Evolutionary conservation across 37 sponge, comb jelly and placozoan genomes (phyloP).

Genomic region (Theonella swinhoei): DNA sequence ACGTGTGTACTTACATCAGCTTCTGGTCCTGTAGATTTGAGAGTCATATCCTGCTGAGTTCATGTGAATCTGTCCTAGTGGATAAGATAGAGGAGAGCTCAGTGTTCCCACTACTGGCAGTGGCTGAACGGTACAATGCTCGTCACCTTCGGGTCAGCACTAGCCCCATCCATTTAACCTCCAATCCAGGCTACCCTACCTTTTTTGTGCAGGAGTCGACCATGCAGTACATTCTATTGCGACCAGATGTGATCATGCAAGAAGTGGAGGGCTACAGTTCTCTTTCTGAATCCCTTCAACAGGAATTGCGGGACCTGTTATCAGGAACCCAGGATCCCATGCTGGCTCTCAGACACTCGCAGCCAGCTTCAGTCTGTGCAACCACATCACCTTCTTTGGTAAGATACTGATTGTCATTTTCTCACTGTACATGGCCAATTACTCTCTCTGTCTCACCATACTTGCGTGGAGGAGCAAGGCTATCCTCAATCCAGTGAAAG

Average conservation of each 20-base stretch:
- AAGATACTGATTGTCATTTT: too few relatives aligned
- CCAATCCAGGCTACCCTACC: not conserved
- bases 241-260: slow-evolving; percentile 48
- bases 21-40: slow-evolving; percentile 5
- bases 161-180: not conserved
- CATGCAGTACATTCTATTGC: slow-evolving; percentile 40
- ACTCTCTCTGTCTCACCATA: not conserved
- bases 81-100: slow-evolving; percentile 29
- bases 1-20: too few relatives aligned
- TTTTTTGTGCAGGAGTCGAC: slow-evolving; percentile 31
- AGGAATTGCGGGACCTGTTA: slow-evolving; percentile 34
- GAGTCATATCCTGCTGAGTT: slow-evolving; percentile 14
- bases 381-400: too few relatives aligned
- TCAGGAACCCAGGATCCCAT: slow-evolving; percentile 23
- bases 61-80: slow-evolving; percentile 53
- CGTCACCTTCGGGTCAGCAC: slow-evolving; percentile 23
- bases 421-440: too few relatives aligned
- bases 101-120: slow-evolving; percentile 54
- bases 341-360: slow-evolving; percentile 15
- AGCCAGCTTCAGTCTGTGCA: not conserved
- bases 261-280: slow-evolving; percentile 46
- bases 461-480: too few relatives aligned
- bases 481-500: not conserved
- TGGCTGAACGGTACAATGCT: slow-evolving; percentile 61
- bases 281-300: slow-evolving; percentile 47